phyloP scores from a whole-genome alignment of 2,888 invertebrate species.

The Ctenicera cuprea region DNA sequence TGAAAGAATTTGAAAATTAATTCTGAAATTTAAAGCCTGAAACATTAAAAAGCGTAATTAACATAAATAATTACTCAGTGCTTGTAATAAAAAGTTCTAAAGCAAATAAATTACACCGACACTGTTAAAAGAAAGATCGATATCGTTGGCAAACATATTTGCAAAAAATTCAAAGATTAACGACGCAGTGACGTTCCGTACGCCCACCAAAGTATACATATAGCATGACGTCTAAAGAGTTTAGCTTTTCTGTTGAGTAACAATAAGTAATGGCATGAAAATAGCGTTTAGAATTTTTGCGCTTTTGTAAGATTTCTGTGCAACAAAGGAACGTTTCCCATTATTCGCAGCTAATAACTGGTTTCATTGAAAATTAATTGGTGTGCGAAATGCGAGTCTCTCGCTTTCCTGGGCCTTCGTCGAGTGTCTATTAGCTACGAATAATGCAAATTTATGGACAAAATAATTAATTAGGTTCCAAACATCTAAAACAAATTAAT shows the following conservation, averaged over 20 bases:
- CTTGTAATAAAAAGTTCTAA: no score
- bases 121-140: not conserved
- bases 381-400: conserved; percentile 38
- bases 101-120: not conserved
- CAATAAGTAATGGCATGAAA: conserved; percentile 14
- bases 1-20: no score
- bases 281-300: conserved; percentile 14
- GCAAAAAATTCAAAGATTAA: conserved; percentile 17
- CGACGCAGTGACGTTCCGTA: conserved; percentile 7
- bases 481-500: conserved; percentile 60
- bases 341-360: conserved; percentile 39
- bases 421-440: conserved; percentile 41
- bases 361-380: conserved; percentile 47
- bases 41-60: no score
- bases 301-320: conserved; percentile 27
- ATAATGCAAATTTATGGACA: conserved; percentile 48
- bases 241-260: conserved; percentile 9
- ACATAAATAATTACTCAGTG: no score
- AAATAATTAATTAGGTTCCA: conserved; percentile 46
- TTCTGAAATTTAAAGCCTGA: no score
- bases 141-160: not conserved
- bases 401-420: conserved; percentile 27
- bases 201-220: not conserved
- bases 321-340: conserved; percentile 32
- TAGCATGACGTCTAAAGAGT: conserved; percentile 3